These are phyloP conservation scores for Pemphredon lugubris DNA, from an alignment of 2,888 invertebrate species.

Conservation along the genomic window DNA sequence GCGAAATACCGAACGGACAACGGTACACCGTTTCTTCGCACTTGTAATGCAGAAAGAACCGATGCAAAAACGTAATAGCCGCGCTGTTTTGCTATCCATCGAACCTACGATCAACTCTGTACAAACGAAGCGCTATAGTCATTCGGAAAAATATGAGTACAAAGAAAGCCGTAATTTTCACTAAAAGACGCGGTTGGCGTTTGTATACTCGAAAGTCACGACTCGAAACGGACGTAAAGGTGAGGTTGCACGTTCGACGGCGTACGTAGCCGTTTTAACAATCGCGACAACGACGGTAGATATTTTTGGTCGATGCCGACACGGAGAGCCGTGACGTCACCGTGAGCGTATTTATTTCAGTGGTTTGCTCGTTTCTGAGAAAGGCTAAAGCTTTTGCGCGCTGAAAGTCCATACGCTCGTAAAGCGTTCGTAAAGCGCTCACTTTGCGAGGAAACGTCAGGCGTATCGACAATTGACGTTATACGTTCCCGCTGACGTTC, in stretches of 20 bases:
- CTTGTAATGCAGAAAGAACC: no score
- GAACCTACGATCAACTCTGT: no score
- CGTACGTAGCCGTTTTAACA: conserved; percentile 54
- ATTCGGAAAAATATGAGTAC: no score
- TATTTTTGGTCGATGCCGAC: conserved; percentile 61
- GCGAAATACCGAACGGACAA: no score
- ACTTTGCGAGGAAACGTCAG: conserved; percentile 20
- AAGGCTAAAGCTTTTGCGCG: conserved; percentile 64
- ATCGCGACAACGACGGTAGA: conserved; percentile 51
- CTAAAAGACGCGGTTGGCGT: no score
- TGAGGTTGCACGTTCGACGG: conserved; percentile 9
- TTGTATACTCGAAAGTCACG: no score
- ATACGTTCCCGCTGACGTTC: conserved; percentile 12
- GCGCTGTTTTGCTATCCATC: no score
- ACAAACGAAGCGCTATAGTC: no score
- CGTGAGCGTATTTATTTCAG: conserved; percentile 75
- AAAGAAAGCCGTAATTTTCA: no score
- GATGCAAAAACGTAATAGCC: no score
- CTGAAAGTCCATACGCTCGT: conserved; percentile 45
- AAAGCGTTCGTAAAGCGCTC: conserved; percentile 48
- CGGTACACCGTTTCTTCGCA: background rate
- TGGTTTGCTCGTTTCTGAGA: conserved; percentile 64
- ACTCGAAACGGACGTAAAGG: background rate
- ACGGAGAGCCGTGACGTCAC: conserved; percentile 69
- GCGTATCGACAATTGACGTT: conserved; percentile 30